Percentiles rank a stretch among this genome's conserved stretches.
phyloP scores from a whole-genome alignment of 2,113 vertebrate species.

The Pseudorasbora parva region DNA sequence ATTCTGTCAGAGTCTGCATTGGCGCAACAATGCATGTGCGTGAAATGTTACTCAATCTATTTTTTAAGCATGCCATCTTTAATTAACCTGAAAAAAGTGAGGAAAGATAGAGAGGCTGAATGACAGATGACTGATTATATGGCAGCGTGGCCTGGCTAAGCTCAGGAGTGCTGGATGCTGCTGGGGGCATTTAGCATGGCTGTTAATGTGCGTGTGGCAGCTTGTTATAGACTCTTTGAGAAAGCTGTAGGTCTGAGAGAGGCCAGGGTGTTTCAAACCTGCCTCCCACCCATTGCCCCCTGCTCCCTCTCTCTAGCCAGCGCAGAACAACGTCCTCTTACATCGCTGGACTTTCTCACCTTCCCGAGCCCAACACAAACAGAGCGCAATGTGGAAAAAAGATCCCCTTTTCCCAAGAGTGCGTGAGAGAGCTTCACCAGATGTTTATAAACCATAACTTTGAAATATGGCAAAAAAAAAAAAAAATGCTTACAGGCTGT shows the following conservation, averaged over 20 bases:
- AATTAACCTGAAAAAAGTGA: conserved; percentile 30
- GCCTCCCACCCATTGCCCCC: conserved; percentile 50
- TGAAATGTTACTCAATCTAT: not conserved
- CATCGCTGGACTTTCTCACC: conserved; percentile 61
- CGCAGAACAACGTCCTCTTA: conserved; percentile 55
- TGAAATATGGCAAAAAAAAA: conserved; percentile 70
- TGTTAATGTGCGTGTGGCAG: conserved; percentile 31
- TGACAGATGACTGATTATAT: conserved; percentile 51
- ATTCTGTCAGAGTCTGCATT: not conserved
- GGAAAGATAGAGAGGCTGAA: not conserved
- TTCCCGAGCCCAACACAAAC: conserved; percentile 63
- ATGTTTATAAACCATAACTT: conserved; percentile 69
- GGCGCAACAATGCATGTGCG: not conserved
- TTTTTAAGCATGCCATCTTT: not conserved
- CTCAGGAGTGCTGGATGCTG: conserved; percentile 42
- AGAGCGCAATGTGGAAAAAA: conserved; percentile 61
- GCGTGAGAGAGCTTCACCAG: conserved; percentile 65
- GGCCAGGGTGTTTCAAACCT: conserved; percentile 53
- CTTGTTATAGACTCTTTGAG: conserved; percentile 27
- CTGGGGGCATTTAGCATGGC: conserved; percentile 35
- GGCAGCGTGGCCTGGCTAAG: conserved; percentile 13
- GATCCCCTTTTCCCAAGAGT: conserved; percentile 59
- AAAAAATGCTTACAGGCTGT: conserved; percentile 60
- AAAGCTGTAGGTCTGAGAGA: conserved; percentile 43
- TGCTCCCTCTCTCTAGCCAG: conserved; percentile 40